Evolutionary conservation across 2,888 invertebrate genomes (phyloP).

Genomic region (Rapana venosa): DNA sequence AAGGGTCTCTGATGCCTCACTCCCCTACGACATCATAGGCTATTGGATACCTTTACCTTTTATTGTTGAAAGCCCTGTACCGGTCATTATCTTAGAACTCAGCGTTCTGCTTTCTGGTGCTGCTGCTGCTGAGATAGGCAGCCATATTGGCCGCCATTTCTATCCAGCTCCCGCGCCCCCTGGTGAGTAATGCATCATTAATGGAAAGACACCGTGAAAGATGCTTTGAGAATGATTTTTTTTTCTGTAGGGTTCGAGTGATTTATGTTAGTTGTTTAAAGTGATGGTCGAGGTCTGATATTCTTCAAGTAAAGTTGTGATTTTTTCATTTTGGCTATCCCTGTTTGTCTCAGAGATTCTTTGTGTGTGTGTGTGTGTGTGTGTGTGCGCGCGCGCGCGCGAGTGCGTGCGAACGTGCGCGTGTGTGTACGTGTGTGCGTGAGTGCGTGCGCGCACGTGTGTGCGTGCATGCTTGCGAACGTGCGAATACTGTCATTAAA

Average conservation of each 20-base stretch:
- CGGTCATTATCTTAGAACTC: neutral
- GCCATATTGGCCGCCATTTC: neutral
- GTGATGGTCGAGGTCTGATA: neutral
- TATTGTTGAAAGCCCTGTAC: neutral
- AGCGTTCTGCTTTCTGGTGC: neutral
- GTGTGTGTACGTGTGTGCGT: constrained; percentile 14
- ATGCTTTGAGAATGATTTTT: neutral
- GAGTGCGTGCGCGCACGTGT: neutral
- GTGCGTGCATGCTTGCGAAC: neutral
- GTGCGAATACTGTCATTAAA: neutral
- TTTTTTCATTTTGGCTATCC: neutral
- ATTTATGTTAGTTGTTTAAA: neutral
- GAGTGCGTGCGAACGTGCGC: neutral
- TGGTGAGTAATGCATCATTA: neutral
- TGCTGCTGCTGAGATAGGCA: neutral
- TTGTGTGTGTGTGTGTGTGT: neutral
- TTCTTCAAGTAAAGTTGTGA: neutral
- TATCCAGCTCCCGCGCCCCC: neutral
- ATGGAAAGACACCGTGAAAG: neutral
- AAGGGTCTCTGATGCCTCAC: too few relatives aligned
- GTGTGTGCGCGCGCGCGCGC: constrained; percentile 2
- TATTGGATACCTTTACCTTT: too few relatives aligned
- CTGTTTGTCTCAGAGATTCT: neutral
- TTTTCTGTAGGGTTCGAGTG: neutral
- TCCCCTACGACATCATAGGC: too few relatives aligned